phyloP scores from a whole-genome alignment of 1,140 invertebrate genomes.

The Cyrtorhinus lividipennis region DNA sequence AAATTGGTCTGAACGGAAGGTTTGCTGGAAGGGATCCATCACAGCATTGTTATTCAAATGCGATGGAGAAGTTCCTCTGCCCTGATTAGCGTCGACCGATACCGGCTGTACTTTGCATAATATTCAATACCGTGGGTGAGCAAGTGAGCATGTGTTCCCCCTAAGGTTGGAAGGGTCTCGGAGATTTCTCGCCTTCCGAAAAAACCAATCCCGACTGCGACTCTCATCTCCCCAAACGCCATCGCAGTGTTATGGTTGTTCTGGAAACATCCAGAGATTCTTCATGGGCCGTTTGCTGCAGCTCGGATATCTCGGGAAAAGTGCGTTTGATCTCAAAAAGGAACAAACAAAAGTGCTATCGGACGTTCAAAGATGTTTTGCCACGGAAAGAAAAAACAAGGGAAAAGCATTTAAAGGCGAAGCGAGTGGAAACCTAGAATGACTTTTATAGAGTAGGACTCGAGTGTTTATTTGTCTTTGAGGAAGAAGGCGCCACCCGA shows the following conservation, averaged over 20 bases:
- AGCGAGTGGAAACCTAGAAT: slow-evolving; percentile 6
- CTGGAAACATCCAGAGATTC: background rate
- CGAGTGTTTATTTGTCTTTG: slow-evolving; percentile 6
- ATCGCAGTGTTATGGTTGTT: background rate
- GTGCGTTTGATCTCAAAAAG: background rate
- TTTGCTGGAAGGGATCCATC: slow-evolving; percentile 6
- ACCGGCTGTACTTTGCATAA: slow-evolving; percentile 8
- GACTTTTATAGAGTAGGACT: slow-evolving; percentile 1
- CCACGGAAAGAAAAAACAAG: background rate
- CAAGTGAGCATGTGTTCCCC: slow-evolving; percentile 5
- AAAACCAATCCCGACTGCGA: too few species aligned
- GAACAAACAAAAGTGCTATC: background rate
- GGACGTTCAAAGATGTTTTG: background rate
- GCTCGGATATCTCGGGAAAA: background rate
- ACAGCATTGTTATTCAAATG: slow-evolving; percentile 13
- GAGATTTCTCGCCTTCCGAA: too few species aligned
- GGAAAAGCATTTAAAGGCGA: slow-evolving; percentile 2
- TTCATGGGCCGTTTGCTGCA: slow-evolving; percentile 1
- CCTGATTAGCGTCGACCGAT: slow-evolving; percentile 8
- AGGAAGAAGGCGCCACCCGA: background rate
- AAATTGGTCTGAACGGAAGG: slow-evolving; percentile 8
- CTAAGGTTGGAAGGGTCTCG: background rate
- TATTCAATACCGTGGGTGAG: slow-evolving; percentile 8
- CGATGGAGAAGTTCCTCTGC: background rate
- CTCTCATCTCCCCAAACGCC: too few species aligned